Conservation (phyloP, 2,888 invertebrate genomes). For the Tupiocoris notatus region DNA sequence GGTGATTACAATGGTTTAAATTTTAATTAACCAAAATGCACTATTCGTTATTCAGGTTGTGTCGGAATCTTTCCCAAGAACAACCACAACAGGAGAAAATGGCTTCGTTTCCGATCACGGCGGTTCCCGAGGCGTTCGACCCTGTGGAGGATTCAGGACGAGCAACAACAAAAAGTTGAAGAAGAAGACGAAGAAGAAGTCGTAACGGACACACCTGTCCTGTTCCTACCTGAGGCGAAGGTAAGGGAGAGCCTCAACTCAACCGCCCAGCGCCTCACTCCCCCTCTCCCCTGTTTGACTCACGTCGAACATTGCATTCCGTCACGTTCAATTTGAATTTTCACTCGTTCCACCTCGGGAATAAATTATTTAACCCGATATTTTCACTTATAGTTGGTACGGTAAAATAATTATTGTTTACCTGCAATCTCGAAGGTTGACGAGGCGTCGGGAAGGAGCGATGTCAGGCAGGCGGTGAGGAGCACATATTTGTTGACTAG, state of each 20-base stretch:
- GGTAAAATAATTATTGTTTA: neutral
- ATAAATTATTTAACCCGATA: too few species aligned
- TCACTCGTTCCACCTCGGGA: too few species aligned
- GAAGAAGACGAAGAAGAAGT: neutral
- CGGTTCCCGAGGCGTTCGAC: neutral
- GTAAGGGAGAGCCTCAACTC: neutral
- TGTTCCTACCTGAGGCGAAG: neutral
- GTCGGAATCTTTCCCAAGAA: too few species aligned
- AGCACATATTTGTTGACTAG: conserved; percentile 36
- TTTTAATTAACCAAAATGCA: too few species aligned
- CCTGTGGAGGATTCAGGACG: neutral
- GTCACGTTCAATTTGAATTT: too few species aligned
- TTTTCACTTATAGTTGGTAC: too few species aligned
- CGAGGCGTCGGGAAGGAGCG: neutral
- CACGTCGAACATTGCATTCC: neutral
- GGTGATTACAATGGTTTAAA: too few species aligned
- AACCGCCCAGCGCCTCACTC: neutral
- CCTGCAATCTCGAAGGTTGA: conserved; percentile 5
- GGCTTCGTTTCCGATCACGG: neutral
- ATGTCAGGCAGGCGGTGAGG: conserved; percentile 25
- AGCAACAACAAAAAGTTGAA: neutral
- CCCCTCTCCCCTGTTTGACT: neutral
- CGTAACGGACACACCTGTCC: conserved; percentile 38
- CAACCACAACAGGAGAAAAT: too few species aligned
- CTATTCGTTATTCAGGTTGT: too few species aligned